Conservation (phyloP, 2,113 vertebrate species). For the Pelmatolapia mariae region DNA sequence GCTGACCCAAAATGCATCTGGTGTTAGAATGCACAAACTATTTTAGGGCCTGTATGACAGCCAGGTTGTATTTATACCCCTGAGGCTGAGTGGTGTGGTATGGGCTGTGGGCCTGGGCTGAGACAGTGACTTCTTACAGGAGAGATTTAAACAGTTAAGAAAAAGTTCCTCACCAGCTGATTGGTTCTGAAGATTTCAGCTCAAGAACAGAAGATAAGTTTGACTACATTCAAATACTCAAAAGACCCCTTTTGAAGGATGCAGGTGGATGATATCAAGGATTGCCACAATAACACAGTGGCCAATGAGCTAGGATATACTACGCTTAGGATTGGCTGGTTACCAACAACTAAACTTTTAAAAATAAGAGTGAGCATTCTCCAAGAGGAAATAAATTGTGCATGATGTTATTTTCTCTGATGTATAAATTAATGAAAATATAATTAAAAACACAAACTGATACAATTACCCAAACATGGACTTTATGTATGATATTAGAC, state of each 20-base stretch:
- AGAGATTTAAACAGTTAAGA: not conserved
- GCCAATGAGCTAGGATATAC: not conserved
- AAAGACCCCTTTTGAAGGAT: not conserved
- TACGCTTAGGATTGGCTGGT: not conserved
- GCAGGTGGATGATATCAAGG: not conserved
- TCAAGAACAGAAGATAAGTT: not conserved
- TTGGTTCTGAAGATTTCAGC: not conserved
- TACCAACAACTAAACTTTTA: not conserved
- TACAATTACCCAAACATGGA: not conserved
- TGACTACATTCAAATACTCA: not conserved
- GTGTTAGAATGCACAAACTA: constrained; percentile 24
- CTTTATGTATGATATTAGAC: not conserved
- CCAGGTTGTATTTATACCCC: constrained; percentile 21
- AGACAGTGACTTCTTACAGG: not conserved
- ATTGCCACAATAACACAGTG: not conserved
- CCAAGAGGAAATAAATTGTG: not conserved
- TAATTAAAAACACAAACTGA: not conserved
- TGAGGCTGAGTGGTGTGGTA: not conserved
- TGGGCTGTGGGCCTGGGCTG: not conserved
- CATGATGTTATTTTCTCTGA: not conserved
- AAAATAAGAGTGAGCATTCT: not conserved
- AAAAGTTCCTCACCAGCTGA: not conserved
- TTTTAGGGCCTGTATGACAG: not conserved
- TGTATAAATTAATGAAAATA: not conserved
- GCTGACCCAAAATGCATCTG: not conserved